Percentiles rank a stretch among this genome's conserved stretches.
Conservation (phyloP, 2,888 invertebrate species). For the Zygogramma bicolorata region DNA sequence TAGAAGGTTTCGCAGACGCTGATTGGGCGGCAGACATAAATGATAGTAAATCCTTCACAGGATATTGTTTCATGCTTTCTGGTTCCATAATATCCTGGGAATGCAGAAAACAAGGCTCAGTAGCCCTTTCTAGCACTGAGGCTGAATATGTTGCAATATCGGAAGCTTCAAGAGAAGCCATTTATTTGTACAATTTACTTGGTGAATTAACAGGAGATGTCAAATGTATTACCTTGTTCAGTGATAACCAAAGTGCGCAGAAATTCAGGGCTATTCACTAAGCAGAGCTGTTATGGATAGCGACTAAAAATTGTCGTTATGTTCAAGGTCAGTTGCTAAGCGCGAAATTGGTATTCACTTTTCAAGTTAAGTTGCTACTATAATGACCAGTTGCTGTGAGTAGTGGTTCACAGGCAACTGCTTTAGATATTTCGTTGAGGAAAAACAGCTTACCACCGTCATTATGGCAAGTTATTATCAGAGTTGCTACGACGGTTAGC, state of each 20-base stretch:
- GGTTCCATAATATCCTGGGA: conserved; percentile 32
- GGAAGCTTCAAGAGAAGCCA: conserved; percentile 30
- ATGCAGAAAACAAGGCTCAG: conserved; percentile 33
- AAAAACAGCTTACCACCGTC: too few relatives aligned
- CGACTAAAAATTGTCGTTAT: too few relatives aligned
- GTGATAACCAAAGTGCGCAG: conserved; percentile 10
- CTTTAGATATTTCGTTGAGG: too few relatives aligned
- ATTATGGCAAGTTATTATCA: too few relatives aligned
- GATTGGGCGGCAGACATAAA: conserved; percentile 35
- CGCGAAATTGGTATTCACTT: too few relatives aligned
- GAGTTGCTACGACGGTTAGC: too few relatives aligned
- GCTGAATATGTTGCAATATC: conserved; percentile 31
- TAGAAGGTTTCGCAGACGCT: conserved; percentile 38
- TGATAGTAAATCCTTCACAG: conserved; percentile 40
- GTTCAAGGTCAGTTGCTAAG: too few relatives aligned
- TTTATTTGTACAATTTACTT: conserved; percentile 30
- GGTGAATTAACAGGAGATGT: conserved; percentile 23
- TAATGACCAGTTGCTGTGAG: too few relatives aligned
- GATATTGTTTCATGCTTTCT: conserved; percentile 32
- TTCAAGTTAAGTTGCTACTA: too few relatives aligned
- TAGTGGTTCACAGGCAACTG: too few relatives aligned
- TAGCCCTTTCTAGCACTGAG: conserved; percentile 30
- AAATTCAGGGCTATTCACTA: too few relatives aligned
- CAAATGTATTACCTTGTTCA: conserved; percentile 21
- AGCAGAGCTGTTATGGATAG: too few relatives aligned